Percentiles rank a stretch among this genome's conserved stretches.
These are phyloP conservation scores for Maniola hyperantus DNA, from an alignment of 2,888 invertebrate genomes.

Conservation along the genomic window DNA sequence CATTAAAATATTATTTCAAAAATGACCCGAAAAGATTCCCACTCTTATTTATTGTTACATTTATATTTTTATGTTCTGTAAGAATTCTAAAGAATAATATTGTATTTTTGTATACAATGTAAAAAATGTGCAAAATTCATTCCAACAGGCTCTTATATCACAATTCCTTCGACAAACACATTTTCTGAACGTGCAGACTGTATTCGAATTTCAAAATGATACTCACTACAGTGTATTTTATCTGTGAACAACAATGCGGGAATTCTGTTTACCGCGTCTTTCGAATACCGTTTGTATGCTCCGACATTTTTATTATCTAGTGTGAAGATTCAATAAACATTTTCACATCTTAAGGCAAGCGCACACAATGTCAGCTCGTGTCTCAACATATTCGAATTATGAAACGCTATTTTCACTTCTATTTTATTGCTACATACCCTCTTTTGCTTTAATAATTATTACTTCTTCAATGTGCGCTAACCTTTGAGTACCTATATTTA, in stretches of 20 bases:
- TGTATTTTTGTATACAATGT: neutral
- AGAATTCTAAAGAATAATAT: neutral
- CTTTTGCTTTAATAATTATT: neutral
- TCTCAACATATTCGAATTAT: neutral
- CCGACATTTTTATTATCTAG: constrained; percentile 16
- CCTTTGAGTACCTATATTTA: neutral
- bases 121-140: constrained; percentile 28
- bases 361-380: constrained; percentile 1
- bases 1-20: too few relatives aligned
- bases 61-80: too few relatives aligned
- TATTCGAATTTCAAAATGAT: constrained; percentile 15
- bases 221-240: constrained; percentile 14
- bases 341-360: constrained; percentile 18
- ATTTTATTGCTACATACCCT: neutral
- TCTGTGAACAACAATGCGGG: constrained; percentile 13
- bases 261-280: constrained; percentile 10
- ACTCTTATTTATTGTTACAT: too few relatives aligned
- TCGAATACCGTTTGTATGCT: constrained; percentile 18
- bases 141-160: constrained; percentile 14
- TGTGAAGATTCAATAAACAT: constrained; percentile 12
- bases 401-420: neutral
- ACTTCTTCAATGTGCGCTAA: neutral
- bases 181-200: constrained; percentile 19
- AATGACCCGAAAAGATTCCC: too few relatives aligned
- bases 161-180: constrained; percentile 17